These are phyloP conservation scores for Pachypsylla venusta DNA, from an alignment of 1,140 invertebrate species.

Conservation along the genomic window DNA sequence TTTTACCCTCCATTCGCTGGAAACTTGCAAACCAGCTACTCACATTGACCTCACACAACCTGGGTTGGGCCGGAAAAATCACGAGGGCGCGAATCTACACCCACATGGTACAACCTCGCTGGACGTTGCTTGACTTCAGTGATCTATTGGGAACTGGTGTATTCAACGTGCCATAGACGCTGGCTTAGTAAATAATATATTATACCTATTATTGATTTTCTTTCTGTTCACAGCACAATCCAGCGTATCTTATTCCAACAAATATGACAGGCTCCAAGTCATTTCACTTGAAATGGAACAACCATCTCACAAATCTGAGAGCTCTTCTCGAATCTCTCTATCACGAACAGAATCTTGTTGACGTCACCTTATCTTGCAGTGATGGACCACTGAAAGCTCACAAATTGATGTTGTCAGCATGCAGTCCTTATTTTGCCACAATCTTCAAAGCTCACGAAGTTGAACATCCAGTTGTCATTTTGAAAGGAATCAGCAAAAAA, in stretches of 20 bases:
- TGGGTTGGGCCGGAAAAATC: too few relatives aligned
- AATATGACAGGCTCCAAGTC: slow-evolving; percentile 16
- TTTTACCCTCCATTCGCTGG: too few relatives aligned
- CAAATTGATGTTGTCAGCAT: slow-evolving; percentile 36
- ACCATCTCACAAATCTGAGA: slow-evolving; percentile 41
- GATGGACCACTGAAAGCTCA: slow-evolving; percentile 36
- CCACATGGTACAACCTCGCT: not conserved
- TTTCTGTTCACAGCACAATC: not conserved
- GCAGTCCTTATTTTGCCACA: slow-evolving; percentile 34
- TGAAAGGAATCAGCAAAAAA: slow-evolving; percentile 34
- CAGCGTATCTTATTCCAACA: not conserved
- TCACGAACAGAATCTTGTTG: slow-evolving; percentile 39
- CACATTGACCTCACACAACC: too few relatives aligned
- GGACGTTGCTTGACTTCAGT: not conserved
- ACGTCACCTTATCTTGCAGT: slow-evolving; percentile 44
- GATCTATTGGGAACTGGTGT: not conserved
- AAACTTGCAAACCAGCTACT: too few relatives aligned
- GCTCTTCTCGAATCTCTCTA: slow-evolving; percentile 38
- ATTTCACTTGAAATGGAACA: slow-evolving; percentile 37
- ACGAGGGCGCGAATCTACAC: not conserved
- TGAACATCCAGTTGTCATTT: slow-evolving; percentile 38
- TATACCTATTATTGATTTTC: not conserved
- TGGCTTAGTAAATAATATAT: not conserved
- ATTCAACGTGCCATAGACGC: not conserved
- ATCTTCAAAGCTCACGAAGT: slow-evolving; percentile 35